phyloP scores from a whole-genome alignment of 2,113 vertebrate species.

The Ceuthmochares aereus region DNA sequence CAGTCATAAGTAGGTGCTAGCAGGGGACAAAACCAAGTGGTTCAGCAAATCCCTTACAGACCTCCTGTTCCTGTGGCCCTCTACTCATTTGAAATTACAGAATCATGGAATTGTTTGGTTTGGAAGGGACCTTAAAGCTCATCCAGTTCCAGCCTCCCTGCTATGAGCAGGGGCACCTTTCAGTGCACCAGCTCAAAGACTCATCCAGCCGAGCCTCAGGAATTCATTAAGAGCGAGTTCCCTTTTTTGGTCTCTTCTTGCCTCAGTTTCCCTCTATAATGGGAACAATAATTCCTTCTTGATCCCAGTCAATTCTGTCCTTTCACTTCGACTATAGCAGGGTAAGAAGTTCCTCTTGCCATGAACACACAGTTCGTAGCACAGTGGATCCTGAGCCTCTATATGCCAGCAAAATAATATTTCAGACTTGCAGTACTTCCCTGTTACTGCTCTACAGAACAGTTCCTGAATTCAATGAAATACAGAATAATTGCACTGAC shows the following conservation, averaged over 20 bases:
- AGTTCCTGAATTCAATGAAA: background rate
- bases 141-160: no score
- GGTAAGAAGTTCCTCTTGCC: background rate
- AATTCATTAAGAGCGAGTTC: background rate
- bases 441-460: background rate
- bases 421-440: background rate
- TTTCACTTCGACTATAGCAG: background rate
- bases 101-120: no score
- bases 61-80: background rate
- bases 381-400: background rate
- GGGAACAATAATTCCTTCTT: background rate
- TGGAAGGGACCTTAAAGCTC: no score
- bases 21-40: background rate
- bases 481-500: background rate
- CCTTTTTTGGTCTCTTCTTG: background rate
- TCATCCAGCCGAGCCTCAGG: no score
- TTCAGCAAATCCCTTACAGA: background rate
- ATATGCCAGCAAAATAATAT: background rate
- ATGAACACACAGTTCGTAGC: background rate
- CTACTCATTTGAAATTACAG: background rate
- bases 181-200: no score
- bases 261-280: background rate
- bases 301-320: background rate
- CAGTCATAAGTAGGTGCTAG: rapidly evolving
- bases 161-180: no score